Conservation (phyloP, 2,888 invertebrate genomes). For the Saturnia japonica region DNA sequence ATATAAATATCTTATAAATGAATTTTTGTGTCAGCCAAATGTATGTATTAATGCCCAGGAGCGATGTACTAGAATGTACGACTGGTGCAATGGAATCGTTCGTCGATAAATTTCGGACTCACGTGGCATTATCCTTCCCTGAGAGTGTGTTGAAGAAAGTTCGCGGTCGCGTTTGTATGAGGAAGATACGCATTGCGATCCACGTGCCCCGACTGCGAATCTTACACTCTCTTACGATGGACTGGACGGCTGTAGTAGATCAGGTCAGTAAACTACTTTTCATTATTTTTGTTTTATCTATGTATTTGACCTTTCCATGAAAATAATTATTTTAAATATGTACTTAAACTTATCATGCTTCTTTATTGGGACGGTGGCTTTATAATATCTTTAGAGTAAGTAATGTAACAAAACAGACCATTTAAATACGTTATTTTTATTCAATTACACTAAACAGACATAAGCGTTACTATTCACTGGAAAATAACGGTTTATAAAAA, state of each 20-base stretch:
- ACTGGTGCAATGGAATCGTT: conserved; percentile 63
- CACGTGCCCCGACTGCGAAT: conserved; percentile 58
- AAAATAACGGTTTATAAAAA: too few species aligned
- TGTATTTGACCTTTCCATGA: too few species aligned
- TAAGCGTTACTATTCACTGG: too few species aligned
- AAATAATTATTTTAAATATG: too few species aligned
- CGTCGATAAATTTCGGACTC: conserved; percentile 49
- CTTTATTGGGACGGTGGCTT: too few species aligned
- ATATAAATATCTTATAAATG: too few species aligned
- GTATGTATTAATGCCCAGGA: conserved; percentile 43
- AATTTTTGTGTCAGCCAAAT: too few species aligned
- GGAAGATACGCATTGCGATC: conserved; percentile 45
- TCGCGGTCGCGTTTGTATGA: conserved; percentile 42
- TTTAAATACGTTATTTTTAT: too few species aligned
- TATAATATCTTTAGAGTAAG: too few species aligned
- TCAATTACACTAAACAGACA: too few species aligned
- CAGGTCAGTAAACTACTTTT: background rate
- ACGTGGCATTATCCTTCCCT: conserved; percentile 39
- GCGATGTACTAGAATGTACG: conserved; percentile 64
- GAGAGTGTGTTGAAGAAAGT: conserved; percentile 18
- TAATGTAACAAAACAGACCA: too few species aligned
- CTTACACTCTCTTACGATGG: conserved; percentile 47
- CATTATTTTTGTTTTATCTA: background rate
- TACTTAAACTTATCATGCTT: too few species aligned
- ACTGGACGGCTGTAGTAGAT: conserved; percentile 44